phyloP scores from a whole-genome alignment of 2,888 invertebrate genomes.

The Tridacna gigas region DNA sequence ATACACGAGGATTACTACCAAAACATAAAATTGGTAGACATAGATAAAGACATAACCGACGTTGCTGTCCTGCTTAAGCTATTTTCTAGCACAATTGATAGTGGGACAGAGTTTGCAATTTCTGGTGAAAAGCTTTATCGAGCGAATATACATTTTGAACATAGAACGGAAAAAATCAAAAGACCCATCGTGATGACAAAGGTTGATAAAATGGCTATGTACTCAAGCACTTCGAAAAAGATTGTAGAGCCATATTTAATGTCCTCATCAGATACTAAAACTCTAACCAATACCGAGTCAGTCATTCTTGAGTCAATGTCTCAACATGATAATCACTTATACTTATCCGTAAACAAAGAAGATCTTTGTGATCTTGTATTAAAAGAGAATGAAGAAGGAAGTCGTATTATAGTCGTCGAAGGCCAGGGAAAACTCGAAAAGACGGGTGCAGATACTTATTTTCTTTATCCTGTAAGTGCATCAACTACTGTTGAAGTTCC shows the following conservation, averaged over 20 bases:
- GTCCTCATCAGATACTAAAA: background rate
- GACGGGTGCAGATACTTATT: background rate
- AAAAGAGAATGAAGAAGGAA: background rate
- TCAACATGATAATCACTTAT: background rate
- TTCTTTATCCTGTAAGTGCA: background rate
- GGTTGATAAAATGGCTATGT: background rate
- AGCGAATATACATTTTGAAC: background rate
- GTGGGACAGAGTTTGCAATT: background rate
- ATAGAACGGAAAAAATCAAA: background rate
- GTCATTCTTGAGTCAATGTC: background rate
- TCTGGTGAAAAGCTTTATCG: background rate
- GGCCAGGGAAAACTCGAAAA: background rate
- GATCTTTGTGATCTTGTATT: background rate
- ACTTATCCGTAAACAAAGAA: background rate
- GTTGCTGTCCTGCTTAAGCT: background rate
- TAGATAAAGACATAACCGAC: conserved; percentile 37
- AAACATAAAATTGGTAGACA: conserved; percentile 41
- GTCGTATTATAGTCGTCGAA: background rate
- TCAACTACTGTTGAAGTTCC: background rate
- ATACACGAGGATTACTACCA: conserved; percentile 46
- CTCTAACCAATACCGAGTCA: background rate
- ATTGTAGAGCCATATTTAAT: background rate
- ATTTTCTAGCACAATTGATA: background rate
- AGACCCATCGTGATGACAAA: background rate
- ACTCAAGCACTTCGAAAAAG: background rate